Base-by-base conservation (phyloP, 2,113 vertebrate genomes). In the Theristicus caerulescens region DNA sequence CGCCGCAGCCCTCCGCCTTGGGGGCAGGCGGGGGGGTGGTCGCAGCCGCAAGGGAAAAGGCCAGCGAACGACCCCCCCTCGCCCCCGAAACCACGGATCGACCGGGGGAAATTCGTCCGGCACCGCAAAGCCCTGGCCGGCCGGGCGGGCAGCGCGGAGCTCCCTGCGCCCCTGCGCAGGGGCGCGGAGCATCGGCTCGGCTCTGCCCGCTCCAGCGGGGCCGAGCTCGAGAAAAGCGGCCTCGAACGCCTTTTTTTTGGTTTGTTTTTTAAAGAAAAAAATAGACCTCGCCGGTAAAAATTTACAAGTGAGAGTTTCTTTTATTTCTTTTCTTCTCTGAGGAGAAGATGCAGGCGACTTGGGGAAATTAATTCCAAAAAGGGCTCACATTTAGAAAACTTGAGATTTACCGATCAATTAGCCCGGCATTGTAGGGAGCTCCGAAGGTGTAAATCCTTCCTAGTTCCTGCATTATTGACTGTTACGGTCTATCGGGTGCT, bases 391-490 rank as follows among this genome's bases (percentile, higher is more conserved):
- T 94, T 81, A 21, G 76, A 76, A 92, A 92, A 66, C 11, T 82
- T 62, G 16, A 46, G 24, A 27, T 81, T 86, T 76, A 88, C 34
- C 74, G 78, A 83, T 91, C 86, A 44, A 58, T 96, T 95, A 78
- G 40, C 46, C 79, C 52, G 36, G 71, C 65, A 31, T 34, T 57
- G 73, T 78, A 42, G 12, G 86, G 58, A 69, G 40, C 59, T 90
- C 62, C 55, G 58, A 67, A 51, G 88, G 83, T 82, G 93, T 88
- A 96, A 96, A 95, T 94, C 93, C 89, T 79, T 86, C 93, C 70
- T 18, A 40, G 51, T 73, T 87, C 67, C 51, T 47, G 89, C 88
- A 83, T 93, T 93, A 94, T 76, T 74, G 57, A 58, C 93, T 88
- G 86, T 78, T 89, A 84, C 77, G 70, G 54, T 92, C 82, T 72